These are phyloP conservation scores for Liodrosophila aerea DNA, from an alignment of 2,888 invertebrate species.

Conservation along the genomic window DNA sequence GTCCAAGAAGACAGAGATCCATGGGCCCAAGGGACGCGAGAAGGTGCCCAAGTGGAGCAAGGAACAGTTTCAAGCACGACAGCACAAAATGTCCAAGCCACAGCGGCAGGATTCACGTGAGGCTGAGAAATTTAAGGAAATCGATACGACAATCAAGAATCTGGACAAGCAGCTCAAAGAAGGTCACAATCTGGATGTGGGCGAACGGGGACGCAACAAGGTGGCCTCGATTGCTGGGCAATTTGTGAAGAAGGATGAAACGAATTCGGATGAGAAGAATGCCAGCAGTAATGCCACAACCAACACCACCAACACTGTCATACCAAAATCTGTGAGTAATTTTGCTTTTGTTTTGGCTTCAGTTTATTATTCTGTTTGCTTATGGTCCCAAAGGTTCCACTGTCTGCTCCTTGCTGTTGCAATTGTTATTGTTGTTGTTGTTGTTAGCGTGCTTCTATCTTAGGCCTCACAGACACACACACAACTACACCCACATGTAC, in stretches of 20 bases:
- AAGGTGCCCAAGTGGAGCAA: slow-evolving; percentile 96
- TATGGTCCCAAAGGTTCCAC: slow-evolving; percentile 36
- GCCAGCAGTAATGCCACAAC: slow-evolving; percentile 68
- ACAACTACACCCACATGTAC: slow-evolving; percentile 32
- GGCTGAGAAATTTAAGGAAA: slow-evolving; percentile 87
- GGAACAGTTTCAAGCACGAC: slow-evolving; percentile 88
- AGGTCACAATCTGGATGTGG: slow-evolving; percentile 87
- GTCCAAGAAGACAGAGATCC: slow-evolving; percentile 82
- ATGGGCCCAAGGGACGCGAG: slow-evolving; percentile 84
- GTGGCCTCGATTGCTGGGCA: slow-evolving; percentile 95
- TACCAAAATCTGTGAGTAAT: slow-evolving; percentile 83
- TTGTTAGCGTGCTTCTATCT: slow-evolving; percentile 58
- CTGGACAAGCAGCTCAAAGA: slow-evolving; percentile 90
- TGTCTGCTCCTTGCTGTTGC: slow-evolving; percentile 22
- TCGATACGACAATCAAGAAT: slow-evolving; percentile 88
- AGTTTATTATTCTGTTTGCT: slow-evolving; percentile 24
- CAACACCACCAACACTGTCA: slow-evolving; percentile 69
- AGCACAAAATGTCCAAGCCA: slow-evolving; percentile 87
- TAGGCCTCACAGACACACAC: slow-evolving; percentile 33
- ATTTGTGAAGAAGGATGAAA: slow-evolving; percentile 83
- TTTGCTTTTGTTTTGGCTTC: slow-evolving; percentile 16
- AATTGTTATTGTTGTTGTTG: slow-evolving; percentile 36
- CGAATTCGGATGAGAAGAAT: slow-evolving; percentile 79
- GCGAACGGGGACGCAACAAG: slow-evolving; percentile 87
- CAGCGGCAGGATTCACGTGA: slow-evolving; percentile 84